Evolutionary conservation across 92 coral and sea anemone species (phyloP).

Genomic region (Zoanthus solanderi): DNA sequence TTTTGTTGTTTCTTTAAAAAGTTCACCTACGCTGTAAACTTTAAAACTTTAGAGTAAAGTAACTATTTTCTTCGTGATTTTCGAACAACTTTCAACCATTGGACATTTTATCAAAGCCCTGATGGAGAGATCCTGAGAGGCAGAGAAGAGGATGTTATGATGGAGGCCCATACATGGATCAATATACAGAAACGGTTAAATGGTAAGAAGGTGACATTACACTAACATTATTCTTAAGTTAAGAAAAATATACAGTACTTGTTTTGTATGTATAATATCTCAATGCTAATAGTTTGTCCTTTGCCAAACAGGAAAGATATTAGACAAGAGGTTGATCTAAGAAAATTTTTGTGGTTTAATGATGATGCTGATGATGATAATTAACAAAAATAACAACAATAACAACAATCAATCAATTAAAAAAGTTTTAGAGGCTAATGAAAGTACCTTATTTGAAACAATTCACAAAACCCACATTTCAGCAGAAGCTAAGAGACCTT

Average conservation of each 20-base stretch:
- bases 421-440: not conserved
- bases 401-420: not conserved
- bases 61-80: too few species aligned
- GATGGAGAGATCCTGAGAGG: slow-evolving; percentile 34
- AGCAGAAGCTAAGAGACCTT: slow-evolving; percentile 25
- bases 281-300: slow-evolving; percentile 9
- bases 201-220: not conserved
- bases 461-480: slow-evolving; percentile 37
- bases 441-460: not conserved
- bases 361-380: not conserved
- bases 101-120: slow-evolving; percentile 5
- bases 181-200: slow-evolving; percentile 26
- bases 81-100: not conserved
- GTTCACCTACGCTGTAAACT: too few species aligned
- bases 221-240: not conserved
- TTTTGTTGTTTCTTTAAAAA: not conserved
- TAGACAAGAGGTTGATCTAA: not conserved
- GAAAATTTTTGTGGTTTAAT: not conserved
- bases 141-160: slow-evolving; percentile 22
- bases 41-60: too few species aligned
- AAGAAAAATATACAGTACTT: not conserved
- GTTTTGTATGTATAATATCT: not conserved
- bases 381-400: not conserved
- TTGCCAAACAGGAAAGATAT: not conserved
- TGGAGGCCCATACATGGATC: slow-evolving; percentile 6